Conservation (phyloP, 1,140 invertebrate species). For the Zaprionus davidi region DNA sequence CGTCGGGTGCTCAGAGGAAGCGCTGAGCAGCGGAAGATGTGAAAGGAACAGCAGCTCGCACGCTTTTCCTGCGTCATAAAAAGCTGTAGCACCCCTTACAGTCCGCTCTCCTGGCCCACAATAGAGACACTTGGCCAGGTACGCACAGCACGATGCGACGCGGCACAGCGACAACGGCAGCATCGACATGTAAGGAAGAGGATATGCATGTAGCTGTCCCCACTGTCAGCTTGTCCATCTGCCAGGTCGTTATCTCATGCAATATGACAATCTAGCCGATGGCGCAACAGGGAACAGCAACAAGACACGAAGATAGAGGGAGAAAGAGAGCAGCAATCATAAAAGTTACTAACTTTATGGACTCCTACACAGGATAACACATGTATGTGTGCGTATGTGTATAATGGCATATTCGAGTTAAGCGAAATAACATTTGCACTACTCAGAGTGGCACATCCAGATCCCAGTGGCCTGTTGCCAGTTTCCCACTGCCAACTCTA, state of each 20-base stretch:
- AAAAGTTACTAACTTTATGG: slow-evolving; percentile 56
- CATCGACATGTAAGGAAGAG: slow-evolving; percentile 54
- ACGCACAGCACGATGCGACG: slow-evolving; percentile 7
- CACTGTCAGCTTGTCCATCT: slow-evolving; percentile 62
- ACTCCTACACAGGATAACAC: slow-evolving; percentile 8
- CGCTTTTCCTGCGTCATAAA: slow-evolving; percentile 47
- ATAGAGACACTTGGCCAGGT: slow-evolving; percentile 28
- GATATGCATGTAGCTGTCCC: slow-evolving; percentile 53
- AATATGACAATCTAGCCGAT: slow-evolving; percentile 72
- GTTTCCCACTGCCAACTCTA: background rate
- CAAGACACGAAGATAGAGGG: slow-evolving; percentile 18
- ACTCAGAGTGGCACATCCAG: background rate
- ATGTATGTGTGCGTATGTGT: background rate
- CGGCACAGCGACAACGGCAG: slow-evolving; percentile 5
- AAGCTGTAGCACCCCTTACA: slow-evolving; percentile 18
- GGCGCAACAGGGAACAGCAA: slow-evolving; percentile 19
- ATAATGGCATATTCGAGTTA: slow-evolving; percentile 71
- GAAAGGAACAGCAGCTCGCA: slow-evolving; percentile 39
- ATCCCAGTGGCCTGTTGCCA: slow-evolving; percentile 4
- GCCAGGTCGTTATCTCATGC: slow-evolving; percentile 65
- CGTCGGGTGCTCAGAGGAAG: slow-evolving; percentile 36
- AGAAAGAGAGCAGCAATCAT: slow-evolving; percentile 39
- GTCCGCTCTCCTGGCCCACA: background rate
- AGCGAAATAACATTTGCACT: slow-evolving; percentile 59
- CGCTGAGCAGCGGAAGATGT: slow-evolving; percentile 47